Conservation (phyloP, 2,797 vertebrate species). For the Coregonus sp. region DNA sequence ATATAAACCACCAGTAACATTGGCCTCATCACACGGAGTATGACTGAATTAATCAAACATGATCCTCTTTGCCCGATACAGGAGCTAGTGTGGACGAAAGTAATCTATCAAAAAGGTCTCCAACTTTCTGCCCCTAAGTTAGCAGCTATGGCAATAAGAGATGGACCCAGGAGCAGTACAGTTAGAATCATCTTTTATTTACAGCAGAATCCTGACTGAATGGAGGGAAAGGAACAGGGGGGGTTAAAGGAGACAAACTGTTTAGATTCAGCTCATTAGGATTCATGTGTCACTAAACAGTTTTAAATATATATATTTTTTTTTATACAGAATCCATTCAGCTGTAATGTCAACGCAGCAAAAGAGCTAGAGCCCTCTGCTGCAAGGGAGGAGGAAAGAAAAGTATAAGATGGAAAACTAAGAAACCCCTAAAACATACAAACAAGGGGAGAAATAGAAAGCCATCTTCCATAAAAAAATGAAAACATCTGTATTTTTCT, state of each 20-base stretch:
- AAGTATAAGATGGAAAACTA: constrained; percentile 44
- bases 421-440: constrained; percentile 18
- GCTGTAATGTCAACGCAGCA: constrained; percentile 63
- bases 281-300: constrained; percentile 80
- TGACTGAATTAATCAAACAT: not conserved
- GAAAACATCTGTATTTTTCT: constrained; percentile 14
- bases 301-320: constrained; percentile 75
- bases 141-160: not conserved
- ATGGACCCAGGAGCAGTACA: constrained; percentile 58
- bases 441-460: constrained; percentile 65
- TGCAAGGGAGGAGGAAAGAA: constrained; percentile 44
- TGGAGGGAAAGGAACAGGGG: constrained; percentile 19
- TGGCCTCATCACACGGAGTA: not conserved
- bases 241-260: constrained; percentile 68
- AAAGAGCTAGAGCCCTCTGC: constrained; percentile 60
- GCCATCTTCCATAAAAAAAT: constrained; percentile 59
- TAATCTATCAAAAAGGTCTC: not conserved
- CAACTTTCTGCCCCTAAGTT: not conserved
- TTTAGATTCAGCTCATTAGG: constrained; percentile 72
- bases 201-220: constrained; percentile 78
- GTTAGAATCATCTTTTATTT: constrained; percentile 87
- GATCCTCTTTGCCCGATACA: not conserved
- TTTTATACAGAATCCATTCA: constrained; percentile 79
- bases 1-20: not conserved
- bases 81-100: not conserved